Conservation (phyloP, 2,797 vertebrate species). For the Setipinna tenuifilis region DNA sequence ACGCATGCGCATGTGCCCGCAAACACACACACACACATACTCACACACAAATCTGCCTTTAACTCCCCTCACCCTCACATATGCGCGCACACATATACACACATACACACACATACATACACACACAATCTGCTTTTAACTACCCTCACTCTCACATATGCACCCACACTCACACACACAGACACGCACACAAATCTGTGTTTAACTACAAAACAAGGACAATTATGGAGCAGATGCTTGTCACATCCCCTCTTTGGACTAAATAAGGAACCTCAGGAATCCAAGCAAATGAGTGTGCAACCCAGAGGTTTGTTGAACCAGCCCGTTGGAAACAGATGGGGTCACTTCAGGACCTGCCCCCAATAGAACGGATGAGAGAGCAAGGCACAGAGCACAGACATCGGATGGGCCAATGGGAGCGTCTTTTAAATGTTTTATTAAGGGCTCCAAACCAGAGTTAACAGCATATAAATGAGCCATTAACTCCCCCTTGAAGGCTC, state of each 20-base stretch:
- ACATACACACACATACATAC: background rate
- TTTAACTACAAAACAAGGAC: background rate
- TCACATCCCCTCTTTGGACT: background rate
- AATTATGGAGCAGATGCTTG: background rate
- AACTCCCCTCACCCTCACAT: too few relatives aligned
- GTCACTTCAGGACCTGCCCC: background rate
- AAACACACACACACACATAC: background rate
- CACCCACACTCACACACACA: background rate
- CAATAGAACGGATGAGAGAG: background rate
- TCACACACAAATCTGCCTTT: background rate
- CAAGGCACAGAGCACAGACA: background rate
- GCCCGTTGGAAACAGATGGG: background rate
- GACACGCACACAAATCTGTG: background rate
- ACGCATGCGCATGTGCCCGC: too few relatives aligned
- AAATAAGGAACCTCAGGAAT: background rate
- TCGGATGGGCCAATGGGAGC: background rate
- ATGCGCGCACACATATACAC: background rate
- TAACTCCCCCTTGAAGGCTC: background rate
- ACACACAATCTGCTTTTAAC: background rate
- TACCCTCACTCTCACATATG: background rate
- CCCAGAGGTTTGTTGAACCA: background rate
- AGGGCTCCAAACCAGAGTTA: background rate
- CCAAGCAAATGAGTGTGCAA: background rate
- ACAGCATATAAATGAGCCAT: background rate
- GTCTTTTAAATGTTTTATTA: background rate